phyloP scores from a whole-genome alignment of 1,140 invertebrate genomes.

The Pygmarrhopalites habei region DNA sequence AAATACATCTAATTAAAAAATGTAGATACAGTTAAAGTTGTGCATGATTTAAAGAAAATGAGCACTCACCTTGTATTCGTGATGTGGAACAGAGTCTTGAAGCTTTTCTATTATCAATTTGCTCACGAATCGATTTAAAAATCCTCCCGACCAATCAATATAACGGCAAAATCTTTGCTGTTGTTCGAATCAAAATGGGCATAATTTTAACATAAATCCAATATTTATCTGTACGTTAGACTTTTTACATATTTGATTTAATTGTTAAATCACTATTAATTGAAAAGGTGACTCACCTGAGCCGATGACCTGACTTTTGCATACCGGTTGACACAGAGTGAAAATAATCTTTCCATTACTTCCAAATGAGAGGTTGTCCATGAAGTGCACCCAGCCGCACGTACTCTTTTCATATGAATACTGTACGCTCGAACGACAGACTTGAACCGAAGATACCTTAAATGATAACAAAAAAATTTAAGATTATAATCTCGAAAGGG shows the following conservation, averaged over 20 bases:
- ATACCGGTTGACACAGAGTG: slow-evolving; percentile 34
- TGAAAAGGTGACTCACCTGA: no score
- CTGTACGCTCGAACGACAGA: slow-evolving; percentile 23
- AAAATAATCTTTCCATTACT: slow-evolving; percentile 29
- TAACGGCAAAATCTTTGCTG: slow-evolving; percentile 34
- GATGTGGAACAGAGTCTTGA: slow-evolving; percentile 27
- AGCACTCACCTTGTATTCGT: slow-evolving; percentile 35
- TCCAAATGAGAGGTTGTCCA: slow-evolving; percentile 34
- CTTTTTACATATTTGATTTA: no score
- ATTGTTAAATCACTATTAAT: no score
- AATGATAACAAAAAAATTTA: no score
- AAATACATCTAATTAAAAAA: not conserved
- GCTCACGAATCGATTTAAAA: slow-evolving; percentile 20
- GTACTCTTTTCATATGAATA: slow-evolving; percentile 29
- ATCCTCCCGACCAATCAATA: slow-evolving; percentile 25
- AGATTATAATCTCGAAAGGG: no score
- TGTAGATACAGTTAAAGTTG: no score
- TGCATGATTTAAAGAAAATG: no score
- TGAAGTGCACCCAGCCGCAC: slow-evolving; percentile 23
- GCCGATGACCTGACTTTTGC: slow-evolving; percentile 32
- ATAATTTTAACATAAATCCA: no score
- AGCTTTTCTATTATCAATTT: slow-evolving; percentile 29
- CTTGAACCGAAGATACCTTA: slow-evolving; percentile 18
- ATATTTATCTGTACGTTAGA: no score
- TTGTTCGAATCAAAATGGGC: no score